Evolutionary conservation across 2,113 vertebrate genomes (phyloP).

Genomic region (Chaenogobius annularis): DNA sequence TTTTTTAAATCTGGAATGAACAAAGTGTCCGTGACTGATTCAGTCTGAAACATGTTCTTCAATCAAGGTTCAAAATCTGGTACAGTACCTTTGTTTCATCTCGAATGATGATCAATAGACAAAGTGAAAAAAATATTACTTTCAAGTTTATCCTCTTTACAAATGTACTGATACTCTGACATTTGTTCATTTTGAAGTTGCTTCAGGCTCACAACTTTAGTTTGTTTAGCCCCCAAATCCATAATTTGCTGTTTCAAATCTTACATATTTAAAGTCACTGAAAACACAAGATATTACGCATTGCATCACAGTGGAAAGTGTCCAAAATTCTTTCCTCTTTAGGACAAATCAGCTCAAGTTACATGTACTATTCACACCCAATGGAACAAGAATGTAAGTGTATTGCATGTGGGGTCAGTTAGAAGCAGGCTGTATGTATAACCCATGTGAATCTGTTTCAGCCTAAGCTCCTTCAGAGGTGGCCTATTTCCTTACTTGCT

Average conservation of each 20-base stretch:
- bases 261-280: not conserved
- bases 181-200: not conserved
- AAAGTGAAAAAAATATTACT: no score
- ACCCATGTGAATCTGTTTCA: conserved; percentile 36
- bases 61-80: no score
- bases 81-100: no score
- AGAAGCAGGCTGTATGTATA: not conserved
- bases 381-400: not conserved
- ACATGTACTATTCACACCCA: not conserved
- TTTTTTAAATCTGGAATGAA: no score
- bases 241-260: not conserved
- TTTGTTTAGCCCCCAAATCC: not conserved
- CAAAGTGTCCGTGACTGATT: no score
- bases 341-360: not conserved
- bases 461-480: conserved; percentile 47
- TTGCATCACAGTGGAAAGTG: not conserved
- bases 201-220: not conserved
- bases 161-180: no score
- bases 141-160: no score
- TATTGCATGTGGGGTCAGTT: conserved; percentile 4
- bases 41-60: no score
- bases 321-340: not conserved
- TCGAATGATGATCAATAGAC: no score
- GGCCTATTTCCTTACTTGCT: conserved; percentile 65
- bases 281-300: not conserved